Evolutionary conservation across 1,140 invertebrate species (phyloP), one percentile per base, ranked within the genome.

Genomic region (Drosophila subpulchrella): DNA sequence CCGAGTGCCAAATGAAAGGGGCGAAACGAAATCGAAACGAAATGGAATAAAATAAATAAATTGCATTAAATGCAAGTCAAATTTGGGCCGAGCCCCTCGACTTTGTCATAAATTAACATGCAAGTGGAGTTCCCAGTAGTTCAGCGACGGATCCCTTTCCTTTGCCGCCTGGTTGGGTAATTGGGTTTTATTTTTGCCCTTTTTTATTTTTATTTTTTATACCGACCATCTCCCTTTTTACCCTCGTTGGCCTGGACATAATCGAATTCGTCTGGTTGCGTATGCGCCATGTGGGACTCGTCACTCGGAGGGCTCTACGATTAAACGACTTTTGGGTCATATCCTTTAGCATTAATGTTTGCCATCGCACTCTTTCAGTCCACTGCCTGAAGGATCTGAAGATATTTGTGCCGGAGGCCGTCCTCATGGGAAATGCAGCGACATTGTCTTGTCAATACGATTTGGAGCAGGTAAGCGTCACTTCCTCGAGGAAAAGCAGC

Each of bases 401-500:
- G 78, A 96, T 97, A 90, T 95, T 94, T 51, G 95, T 96, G n/a
- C 96, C 96, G 11, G 93, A 94, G 53, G 95, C 96, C 39, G 96
- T 96, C 32, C 93, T 95, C 78, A 94, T 95, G 32, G 96, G 96
- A 11, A 95, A 96, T 44, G 94, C 95, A 10, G 95, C 95, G 24
- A 94, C 94, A 48, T 93, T 97, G 48, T 94, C 95, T 15, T 97
- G 97, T 92, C 94, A 95, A 77, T 97, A 97, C 91, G 96, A 97
- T 89, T 93, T 97, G 65, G 95, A 97, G 78, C 95, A 94, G 85
- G 92, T 92, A 92, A 81, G 78, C 76, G 76, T 75, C 51, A 83
- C 73, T 75, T 80, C 76, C 81, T 70, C 32, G 11, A 42, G 41
- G 20, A 47, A 39, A 36, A 44, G n/a, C 32, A 55, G 13, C 55